Evolutionary conservation across 1,140 invertebrate species (phyloP), one percentile per base, ranked within the genome.

Genomic region (Hormaphis cornu): DNA sequence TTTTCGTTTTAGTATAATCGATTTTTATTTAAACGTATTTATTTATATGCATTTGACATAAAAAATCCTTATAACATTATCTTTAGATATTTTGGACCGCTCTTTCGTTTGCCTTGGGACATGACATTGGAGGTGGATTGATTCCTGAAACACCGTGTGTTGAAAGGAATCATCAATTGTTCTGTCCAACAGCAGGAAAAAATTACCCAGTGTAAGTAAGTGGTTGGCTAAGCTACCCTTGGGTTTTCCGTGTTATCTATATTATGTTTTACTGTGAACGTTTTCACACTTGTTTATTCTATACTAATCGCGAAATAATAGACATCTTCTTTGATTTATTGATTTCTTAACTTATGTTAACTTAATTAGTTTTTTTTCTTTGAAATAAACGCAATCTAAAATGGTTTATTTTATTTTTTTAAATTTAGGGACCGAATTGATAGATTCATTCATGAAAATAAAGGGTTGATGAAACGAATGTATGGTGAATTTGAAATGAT

Each of bases 361-460:
- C 12, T 24, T 30, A 30, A 12, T n/a, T n/a, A n/a, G n/a, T n/a
- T n/a, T n/a, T n/a, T n/a, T n/a, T n/a, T n/a, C n/a, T n/a, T n/a
- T n/a, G n/a, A n/a, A 54, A 10, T 33, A 33, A 54, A 54, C 6
- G 52, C n/a, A n/a, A 5, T 35, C 0, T 9, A 54, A 22, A 14
- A 33, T 20, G 8, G 28, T 44, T 16, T 59, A 4, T 44, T 18
- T 44, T 26, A 18, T 18, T 40, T 58, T 40, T 20, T 61, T 12
- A 1, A 53, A 56, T 85, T 44, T 80, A 95, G 91, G 77, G 89
- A 93, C 48, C 84, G 87, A 74, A 95, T 95, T 77, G 90, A 94
- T 75, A 82, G 83, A 71, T 95, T 94, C 77, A 95, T 95, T 75
- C 91, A 95, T 74, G 91, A 95, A 75, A 95, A 95, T 78, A 94